Conservation (phyloP, 64 coral and sea anemone species). For the Actinia equina region DNA sequence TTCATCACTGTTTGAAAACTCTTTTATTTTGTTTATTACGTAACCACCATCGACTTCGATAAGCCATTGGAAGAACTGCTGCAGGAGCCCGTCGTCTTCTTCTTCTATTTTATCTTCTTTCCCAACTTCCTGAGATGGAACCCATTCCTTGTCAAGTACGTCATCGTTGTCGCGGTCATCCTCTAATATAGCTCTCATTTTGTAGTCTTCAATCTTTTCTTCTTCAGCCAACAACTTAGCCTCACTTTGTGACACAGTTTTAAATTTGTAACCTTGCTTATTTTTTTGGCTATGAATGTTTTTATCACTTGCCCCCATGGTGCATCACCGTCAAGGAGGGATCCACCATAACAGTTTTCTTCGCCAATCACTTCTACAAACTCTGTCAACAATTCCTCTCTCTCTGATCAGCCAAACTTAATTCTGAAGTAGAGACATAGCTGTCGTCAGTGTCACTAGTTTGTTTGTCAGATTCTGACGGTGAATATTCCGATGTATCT, state of each 20-base stretch:
- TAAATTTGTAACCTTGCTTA: not conserved
- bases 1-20: not conserved
- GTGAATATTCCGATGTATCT: not conserved
- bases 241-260: not conserved
- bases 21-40: not conserved
- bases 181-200: not conserved
- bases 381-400: not conserved
- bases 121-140: not conserved
- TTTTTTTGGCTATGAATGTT: not conserved
- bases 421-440: not conserved
- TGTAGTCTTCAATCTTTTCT: not conserved
- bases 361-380: not conserved
- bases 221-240: not conserved
- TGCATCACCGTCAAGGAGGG: slow-evolving; percentile 5
- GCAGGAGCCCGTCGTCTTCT: slow-evolving; percentile 10
- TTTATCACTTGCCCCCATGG: not conserved
- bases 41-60: slow-evolving; percentile 43
- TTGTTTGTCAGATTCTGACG: not conserved
- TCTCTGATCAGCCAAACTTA: not conserved
- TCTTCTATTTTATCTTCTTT: not conserved
- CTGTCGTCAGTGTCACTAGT: not conserved
- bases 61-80: slow-evolving; percentile 31
- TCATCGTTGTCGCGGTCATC: slow-evolving; percentile 6
- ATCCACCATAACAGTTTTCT: slow-evolving; percentile 2
- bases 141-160: not conserved